Evolutionary conservation across 2,113 vertebrate species (phyloP), one percentile per base, ranked within the genome.

Genomic region (Aphyosemion australe): DNA sequence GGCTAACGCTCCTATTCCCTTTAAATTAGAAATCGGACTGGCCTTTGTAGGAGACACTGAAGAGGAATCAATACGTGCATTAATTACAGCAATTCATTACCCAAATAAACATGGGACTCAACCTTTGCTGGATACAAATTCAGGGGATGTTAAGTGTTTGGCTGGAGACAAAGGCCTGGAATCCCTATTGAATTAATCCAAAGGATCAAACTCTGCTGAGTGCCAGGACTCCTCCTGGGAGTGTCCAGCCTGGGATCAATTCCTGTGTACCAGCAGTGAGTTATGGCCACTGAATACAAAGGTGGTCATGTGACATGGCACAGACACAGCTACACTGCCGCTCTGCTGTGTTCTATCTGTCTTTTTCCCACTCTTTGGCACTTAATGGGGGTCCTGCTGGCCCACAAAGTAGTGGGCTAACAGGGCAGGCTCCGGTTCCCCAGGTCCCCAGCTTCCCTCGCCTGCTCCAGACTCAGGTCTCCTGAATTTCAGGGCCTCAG

Each of bases 81-180:
- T 98, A 96, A 98, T 98, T 97, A 97, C 94, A 91, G 93, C 94
- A 94, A 95, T 97, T 97, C 94, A 95, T 98, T 99, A 97, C 92
- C 92, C 93, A 95, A 95, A 96, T 95, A 97, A 96, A 96, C 93
- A 94, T 90, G 91, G 92, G 90, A 91, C 91, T 93, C 93, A 93
- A 90, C 92, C 93, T 94, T 95, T 93, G 85, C 85, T 92, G 93
- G 94, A 91, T 94, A 94, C 92, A 95, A 94, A 94, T 95, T 94
- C 90, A 68, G 85, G 91, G 90, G 87, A 86, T 63, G 76, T 88
- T 85, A 92, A 84, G 66, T 90, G 92, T 93, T 92, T 93, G 94
- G 92, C 87, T 87, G 78, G 91, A 95, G 93, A 97, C 95, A 95
- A 96, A 96, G 93, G 89, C 91, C 90, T 89, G 92, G 90, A 89